phyloP scores from a whole-genome alignment of 2,797 vertebrate species.

The Mus minutoides region DNA sequence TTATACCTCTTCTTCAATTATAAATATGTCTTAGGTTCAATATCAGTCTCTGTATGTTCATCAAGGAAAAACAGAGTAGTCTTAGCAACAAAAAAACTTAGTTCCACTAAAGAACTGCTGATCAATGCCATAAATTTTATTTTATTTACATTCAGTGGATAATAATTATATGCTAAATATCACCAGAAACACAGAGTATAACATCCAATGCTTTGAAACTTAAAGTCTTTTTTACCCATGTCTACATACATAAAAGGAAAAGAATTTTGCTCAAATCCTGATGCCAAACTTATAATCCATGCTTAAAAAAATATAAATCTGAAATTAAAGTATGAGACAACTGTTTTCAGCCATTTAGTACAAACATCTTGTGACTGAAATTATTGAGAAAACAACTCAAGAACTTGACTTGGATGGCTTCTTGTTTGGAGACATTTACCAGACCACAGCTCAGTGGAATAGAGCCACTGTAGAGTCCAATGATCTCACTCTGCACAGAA shows the following conservation, averaged over 20 bases:
- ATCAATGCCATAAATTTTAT: not conserved
- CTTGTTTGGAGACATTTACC: not conserved
- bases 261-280: not conserved
- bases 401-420: not conserved
- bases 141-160: conserved; percentile 12
- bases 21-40: not conserved
- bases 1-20: conserved; percentile 28
- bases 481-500: not conserved
- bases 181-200: not conserved
- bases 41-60: not conserved
- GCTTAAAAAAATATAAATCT: conserved; percentile 37
- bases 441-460: not conserved
- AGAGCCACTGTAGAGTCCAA: not conserved
- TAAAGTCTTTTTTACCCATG: not conserved
- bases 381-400: not conserved
- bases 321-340: not conserved
- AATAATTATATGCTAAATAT: conserved; percentile 25
- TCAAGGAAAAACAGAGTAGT: not conserved
- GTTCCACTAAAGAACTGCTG: not conserved
- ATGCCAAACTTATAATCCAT: not conserved
- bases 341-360: not conserved
- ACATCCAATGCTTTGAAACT: not conserved
- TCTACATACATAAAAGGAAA: conserved; percentile 12
- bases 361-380: not conserved
- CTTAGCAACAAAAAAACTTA: conserved; percentile 58